These are phyloP conservation scores for Daktulosphaira vitifoliae DNA, from an alignment of 1,140 invertebrate species.

Conservation along the genomic window DNA sequence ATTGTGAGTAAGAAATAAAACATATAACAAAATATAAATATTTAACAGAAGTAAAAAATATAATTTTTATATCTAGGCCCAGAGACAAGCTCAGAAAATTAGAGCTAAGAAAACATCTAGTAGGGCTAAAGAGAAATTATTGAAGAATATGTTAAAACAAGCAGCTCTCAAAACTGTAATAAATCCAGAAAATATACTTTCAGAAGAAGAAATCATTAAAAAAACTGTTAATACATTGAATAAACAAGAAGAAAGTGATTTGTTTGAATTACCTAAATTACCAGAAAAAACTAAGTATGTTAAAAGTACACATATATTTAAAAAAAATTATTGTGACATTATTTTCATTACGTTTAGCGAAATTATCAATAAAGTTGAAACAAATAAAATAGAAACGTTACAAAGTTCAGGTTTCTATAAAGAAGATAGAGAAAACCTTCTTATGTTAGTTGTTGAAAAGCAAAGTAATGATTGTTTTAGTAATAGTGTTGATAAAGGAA, in stretches of 20 bases:
- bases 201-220: constrained; percentile 17
- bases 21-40: background rate
- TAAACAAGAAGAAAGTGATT: background rate
- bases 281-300: background rate
- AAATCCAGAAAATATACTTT: background rate
- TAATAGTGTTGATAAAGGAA: background rate
- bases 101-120: background rate
- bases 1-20: constrained; percentile 67
- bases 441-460: constrained; percentile 16
- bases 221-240: constrained; percentile 8
- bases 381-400: constrained; percentile 1
- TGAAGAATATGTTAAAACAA: constrained; percentile 16
- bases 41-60: too few relatives aligned
- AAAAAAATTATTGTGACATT: too few relatives aligned
- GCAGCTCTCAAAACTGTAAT: constrained; percentile 21
- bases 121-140: constrained; percentile 15
- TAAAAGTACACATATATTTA: too few relatives aligned
- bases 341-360: too few relatives aligned
- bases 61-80: constrained; percentile 5
- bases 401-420: background rate
- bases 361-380: background rate
- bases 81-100: constrained; percentile 11
- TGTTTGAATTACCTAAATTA: constrained; percentile 15
- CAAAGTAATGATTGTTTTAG: constrained; percentile 10
- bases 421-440: constrained; percentile 8